These are phyloP conservation scores for Theristus sp. DNA, from an alignment of 2,888 invertebrate genomes.

Conservation along the genomic window DNA sequence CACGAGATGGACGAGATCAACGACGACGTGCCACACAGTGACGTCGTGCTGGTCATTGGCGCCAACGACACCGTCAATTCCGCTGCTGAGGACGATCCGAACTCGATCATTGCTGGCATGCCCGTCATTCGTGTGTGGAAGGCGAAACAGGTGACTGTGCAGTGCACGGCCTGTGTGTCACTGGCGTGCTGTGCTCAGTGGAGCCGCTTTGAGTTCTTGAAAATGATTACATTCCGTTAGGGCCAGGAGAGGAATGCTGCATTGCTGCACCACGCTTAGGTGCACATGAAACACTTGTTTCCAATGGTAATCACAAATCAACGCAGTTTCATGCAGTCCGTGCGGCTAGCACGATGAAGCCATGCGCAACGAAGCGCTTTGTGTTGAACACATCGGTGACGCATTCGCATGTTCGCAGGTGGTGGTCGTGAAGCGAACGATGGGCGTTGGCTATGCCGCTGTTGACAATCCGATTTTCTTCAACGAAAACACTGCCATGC, in stretches of 20 bases:
- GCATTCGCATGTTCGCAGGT: conserved; percentile 41
- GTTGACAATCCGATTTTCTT: conserved; percentile 82
- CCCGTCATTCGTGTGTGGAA: conserved; percentile 74
- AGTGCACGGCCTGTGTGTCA: too few species aligned
- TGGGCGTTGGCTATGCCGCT: conserved; percentile 70
- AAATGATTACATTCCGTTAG: too few species aligned
- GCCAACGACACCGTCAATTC: conserved; percentile 81
- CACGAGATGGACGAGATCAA: conserved; percentile 83
- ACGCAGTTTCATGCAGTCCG: too few species aligned
- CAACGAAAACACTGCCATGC: conserved; percentile 61
- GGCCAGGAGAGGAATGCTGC: too few species aligned
- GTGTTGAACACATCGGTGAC: too few species aligned
- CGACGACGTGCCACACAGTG: conserved; percentile 61
- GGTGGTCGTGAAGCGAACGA: conserved; percentile 69
- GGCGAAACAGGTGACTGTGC: conserved; percentile 6
- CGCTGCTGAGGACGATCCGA: conserved; percentile 71
- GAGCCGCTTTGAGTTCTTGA: too few species aligned
- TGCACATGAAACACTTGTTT: too few species aligned
- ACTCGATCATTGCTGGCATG: conserved; percentile 79
- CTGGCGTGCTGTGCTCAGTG: too few species aligned
- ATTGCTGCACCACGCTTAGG: too few species aligned
- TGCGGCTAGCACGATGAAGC: too few species aligned
- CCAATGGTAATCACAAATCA: too few species aligned
- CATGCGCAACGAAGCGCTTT: too few species aligned
- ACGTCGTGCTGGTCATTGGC: conserved; percentile 40